A percentile compares a stretch with the other conserved stretches of the same genome.
Evolutionary conservation across 2,797 vertebrate genomes (phyloP).

Genomic region (Selene dorsalis): DNA sequence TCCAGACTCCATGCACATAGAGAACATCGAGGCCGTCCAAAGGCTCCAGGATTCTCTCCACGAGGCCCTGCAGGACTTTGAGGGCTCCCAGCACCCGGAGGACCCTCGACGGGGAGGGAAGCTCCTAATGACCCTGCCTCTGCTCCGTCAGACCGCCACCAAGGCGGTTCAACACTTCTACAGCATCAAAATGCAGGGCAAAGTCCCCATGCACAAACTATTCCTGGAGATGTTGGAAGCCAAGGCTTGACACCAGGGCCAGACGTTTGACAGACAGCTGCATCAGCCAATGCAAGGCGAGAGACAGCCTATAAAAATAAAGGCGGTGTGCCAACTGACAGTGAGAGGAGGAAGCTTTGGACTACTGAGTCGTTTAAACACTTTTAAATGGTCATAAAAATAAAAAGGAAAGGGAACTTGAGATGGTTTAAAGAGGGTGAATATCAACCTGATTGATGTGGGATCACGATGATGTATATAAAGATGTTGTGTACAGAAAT

Average conservation of each 20-base stretch:
- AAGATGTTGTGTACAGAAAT: constrained; percentile 82
- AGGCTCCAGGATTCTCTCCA: constrained; percentile 95
- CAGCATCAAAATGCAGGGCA: constrained; percentile 97
- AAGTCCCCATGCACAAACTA: constrained; percentile 99
- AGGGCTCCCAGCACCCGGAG: constrained; percentile 90
- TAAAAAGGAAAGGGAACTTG: constrained; percentile 57
- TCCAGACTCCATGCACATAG: constrained; percentile 93
- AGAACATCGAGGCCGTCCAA: constrained; percentile 92
- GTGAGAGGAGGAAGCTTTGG: constrained; percentile 76
- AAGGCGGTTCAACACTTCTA: constrained; percentile 98
- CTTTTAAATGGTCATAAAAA: constrained; percentile 61
- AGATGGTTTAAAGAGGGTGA: constrained; percentile 63
- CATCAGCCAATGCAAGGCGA: constrained; percentile 78
- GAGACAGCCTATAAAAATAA: constrained; percentile 80
- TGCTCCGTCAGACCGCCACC: constrained; percentile 95
- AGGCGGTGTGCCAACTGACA: constrained; percentile 70
- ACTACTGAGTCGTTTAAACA: constrained; percentile 64
- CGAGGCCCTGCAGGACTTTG: constrained; percentile 95
- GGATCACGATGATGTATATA: constrained; percentile 79
- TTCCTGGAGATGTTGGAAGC: constrained; percentile 99
- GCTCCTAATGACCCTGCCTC: constrained; percentile 96
- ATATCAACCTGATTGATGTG: constrained; percentile 67
- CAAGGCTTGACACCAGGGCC: constrained; percentile 88
- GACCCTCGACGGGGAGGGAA: constrained; percentile 95
- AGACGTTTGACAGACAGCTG: constrained; percentile 87